Evolutionary conservation across 1,140 invertebrate genomes (phyloP).

Genomic region (Drosophila mojavensis): DNA sequence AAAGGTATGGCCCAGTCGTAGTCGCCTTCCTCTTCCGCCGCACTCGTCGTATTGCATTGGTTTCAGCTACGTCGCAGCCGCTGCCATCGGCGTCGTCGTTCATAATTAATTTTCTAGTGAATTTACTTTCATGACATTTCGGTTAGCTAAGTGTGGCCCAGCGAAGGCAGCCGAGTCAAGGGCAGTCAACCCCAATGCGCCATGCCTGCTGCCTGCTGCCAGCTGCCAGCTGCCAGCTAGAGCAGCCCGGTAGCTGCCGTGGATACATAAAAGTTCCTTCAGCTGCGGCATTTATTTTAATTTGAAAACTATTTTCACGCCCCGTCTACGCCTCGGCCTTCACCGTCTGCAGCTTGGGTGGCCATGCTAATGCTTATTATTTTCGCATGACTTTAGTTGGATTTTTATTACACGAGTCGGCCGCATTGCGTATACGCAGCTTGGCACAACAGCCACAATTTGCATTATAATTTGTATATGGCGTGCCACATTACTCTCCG

Average conservation of each 20-base stretch:
- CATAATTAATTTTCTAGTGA: slow-evolving; percentile 83
- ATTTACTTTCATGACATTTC: slow-evolving; percentile 80
- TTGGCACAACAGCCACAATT: slow-evolving; percentile 39
- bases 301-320: slow-evolving; percentile 79
- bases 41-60: slow-evolving; percentile 55
- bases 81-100: slow-evolving; percentile 53
- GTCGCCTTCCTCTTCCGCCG: slow-evolving; percentile 1
- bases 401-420: slow-evolving; percentile 73
- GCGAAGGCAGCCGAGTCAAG: not conserved
- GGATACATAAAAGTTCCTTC: slow-evolving; percentile 77
- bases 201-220: not conserved
- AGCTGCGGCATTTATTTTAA: slow-evolving; percentile 81
- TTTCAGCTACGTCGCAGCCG: slow-evolving; percentile 36
- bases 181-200: not conserved
- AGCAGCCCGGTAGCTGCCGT: slow-evolving; percentile 26
- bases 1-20: slow-evolving; percentile 63
- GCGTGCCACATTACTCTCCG: slow-evolving; percentile 50
- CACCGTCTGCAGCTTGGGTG: slow-evolving; percentile 4
- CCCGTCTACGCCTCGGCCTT: slow-evolving; percentile 13
- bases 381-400: slow-evolving; percentile 74
- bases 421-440: slow-evolving; percentile 74
- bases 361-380: slow-evolving; percentile 70
- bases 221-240: not conserved
- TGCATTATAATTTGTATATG: slow-evolving; percentile 77
- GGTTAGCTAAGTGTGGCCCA: slow-evolving; percentile 63